These are phyloP conservation scores for Lycaon pictus DNA, from an alignment of 2,113 vertebrate species.

Conservation along the genomic window DNA sequence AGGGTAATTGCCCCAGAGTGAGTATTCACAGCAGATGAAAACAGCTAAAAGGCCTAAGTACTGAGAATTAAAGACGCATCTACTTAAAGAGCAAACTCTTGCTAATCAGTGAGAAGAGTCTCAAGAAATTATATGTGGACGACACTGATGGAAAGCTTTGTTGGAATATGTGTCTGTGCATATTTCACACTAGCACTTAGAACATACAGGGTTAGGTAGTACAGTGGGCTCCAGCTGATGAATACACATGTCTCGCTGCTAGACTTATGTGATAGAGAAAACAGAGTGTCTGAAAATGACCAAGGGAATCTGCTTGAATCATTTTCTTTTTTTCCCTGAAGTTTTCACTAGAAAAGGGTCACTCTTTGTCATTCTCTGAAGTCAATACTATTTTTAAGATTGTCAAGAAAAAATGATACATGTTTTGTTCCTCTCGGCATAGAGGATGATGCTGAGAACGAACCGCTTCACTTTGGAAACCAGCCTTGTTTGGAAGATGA, in stretches of 20 bases:
- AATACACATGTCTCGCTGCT: not conserved
- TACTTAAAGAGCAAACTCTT: constrained; percentile 35
- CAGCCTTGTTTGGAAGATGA: not conserved
- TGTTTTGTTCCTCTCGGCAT: not conserved
- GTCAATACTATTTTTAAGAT: not conserved
- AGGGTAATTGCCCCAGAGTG: not conserved
- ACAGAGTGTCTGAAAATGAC: not conserved
- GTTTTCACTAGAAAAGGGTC: not conserved
- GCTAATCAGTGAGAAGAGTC: constrained; percentile 8
- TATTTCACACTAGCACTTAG: not conserved
- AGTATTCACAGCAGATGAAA: not conserved
- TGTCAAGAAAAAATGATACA: not conserved
- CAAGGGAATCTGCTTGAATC: not conserved
- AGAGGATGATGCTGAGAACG: not conserved
- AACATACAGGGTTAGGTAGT: not conserved
- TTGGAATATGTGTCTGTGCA: not conserved
- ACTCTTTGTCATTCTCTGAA: constrained; percentile 27
- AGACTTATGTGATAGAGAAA: constrained; percentile 25
- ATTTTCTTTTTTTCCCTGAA: not conserved
- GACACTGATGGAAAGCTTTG: not conserved
- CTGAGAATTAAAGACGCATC: not conserved
- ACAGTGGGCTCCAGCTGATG: not conserved
- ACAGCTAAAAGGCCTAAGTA: not conserved
- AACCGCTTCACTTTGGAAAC: not conserved
- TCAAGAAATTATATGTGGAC: not conserved